Conservation (phyloP, 2,113 vertebrate species). For the Clarias macrocephalus region DNA sequence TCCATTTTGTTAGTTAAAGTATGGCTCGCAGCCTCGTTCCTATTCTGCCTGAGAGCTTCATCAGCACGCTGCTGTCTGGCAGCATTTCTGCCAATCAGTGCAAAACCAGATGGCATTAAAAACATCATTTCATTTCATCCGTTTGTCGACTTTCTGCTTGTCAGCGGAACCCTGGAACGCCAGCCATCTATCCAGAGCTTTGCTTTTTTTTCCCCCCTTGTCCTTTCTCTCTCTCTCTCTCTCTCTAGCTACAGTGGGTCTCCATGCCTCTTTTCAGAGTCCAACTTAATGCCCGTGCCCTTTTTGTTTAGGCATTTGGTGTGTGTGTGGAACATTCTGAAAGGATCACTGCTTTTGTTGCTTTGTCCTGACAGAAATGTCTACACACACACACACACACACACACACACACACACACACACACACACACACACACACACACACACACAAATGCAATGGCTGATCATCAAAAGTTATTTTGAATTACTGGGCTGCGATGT, state of each 20-base stretch:
- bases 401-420: conserved; percentile 18
- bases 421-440: not conserved
- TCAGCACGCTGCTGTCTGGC: conserved; percentile 27
- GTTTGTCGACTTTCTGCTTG: conserved; percentile 43
- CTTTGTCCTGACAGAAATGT: conserved; percentile 18
- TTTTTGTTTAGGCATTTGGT: conserved; percentile 28
- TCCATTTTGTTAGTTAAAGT: conserved; percentile 50
- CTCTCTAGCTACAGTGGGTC: conserved; percentile 1
- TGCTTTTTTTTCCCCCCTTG: not conserved
- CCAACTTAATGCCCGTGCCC: conserved; percentile 26
- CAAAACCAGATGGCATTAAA: conserved; percentile 53
- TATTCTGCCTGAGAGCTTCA: conserved; percentile 44
- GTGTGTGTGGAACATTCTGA: conserved; percentile 32
- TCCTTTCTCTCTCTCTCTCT: not conserved
- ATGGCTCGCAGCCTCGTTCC: conserved; percentile 29
- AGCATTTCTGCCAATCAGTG: conserved; percentile 50
- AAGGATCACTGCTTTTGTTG: conserved; percentile 37
- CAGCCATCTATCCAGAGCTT: conserved; percentile 43
- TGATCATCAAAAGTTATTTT: conserved; percentile 27
- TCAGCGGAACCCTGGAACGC: conserved; percentile 33
- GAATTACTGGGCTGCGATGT: conserved; percentile 7
- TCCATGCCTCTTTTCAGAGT: conserved; percentile 25
- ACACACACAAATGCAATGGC: not conserved
- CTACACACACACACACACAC: not conserved
- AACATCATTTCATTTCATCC: conserved; percentile 47